A percentile compares a stretch with the other conserved stretches of the same genome.
Evolutionary conservation across 1,140 invertebrate genomes (phyloP).

Genomic region (Saccostrea echinata): DNA sequence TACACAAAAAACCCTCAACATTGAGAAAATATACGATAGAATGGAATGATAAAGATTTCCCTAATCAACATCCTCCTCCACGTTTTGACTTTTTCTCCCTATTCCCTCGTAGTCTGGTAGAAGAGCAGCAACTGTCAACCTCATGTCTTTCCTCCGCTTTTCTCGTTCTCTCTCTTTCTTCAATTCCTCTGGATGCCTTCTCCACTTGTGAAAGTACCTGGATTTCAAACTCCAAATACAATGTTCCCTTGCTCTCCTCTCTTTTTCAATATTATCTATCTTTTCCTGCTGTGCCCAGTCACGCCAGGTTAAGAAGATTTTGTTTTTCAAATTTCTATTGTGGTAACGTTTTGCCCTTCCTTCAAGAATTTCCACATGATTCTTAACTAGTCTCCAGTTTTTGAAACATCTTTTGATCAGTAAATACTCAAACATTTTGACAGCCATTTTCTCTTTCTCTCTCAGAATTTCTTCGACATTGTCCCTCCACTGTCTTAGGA

Average conservation of each 20-base stretch:
- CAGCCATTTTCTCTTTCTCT: slow-evolving; percentile 65
- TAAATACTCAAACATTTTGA: slow-evolving; percentile 66
- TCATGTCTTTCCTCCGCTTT: slow-evolving; percentile 71
- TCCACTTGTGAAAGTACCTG: slow-evolving; percentile 68
- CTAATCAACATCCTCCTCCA: not conserved
- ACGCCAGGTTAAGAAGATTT: slow-evolving; percentile 68
- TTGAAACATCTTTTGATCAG: slow-evolving; percentile 66
- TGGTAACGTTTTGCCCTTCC: slow-evolving; percentile 69
- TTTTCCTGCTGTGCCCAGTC: slow-evolving; percentile 66
- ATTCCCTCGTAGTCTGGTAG: slow-evolving; percentile 71
- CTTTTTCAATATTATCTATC: slow-evolving; percentile 59
- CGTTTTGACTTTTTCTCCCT: slow-evolving; percentile 24
- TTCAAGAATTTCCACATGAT: slow-evolving; percentile 69
- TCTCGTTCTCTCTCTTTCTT: slow-evolving; percentile 67
- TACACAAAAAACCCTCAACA: no score
- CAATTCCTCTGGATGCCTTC: slow-evolving; percentile 65
- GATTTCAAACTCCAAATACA: slow-evolving; percentile 65
- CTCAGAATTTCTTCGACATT: slow-evolving; percentile 53
- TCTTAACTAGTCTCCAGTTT: slow-evolving; percentile 70
- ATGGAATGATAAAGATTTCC: no score
- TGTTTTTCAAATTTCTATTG: slow-evolving; percentile 59
- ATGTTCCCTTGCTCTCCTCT: slow-evolving; percentile 67
- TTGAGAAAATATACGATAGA: no score
- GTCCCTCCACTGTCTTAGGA: slow-evolving; percentile 54
- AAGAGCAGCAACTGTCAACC: slow-evolving; percentile 72